A percentile compares a stretch with the other conserved stretches of the same genome.
phyloP scores from a whole-genome alignment of 2,113 vertebrate species.

The Lepus europaeus region DNA sequence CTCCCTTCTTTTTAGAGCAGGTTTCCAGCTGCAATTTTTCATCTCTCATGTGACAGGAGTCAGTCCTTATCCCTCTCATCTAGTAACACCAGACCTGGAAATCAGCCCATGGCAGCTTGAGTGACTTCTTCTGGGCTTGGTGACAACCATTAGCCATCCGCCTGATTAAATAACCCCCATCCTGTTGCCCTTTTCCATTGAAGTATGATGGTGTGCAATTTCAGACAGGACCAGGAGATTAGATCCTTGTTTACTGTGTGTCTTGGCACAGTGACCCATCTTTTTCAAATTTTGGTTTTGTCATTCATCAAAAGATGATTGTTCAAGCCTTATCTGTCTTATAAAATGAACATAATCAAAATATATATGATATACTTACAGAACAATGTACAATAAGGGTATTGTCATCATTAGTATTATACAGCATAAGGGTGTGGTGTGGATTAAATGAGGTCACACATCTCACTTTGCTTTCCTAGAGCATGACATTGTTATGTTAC shows the following conservation, averaged over 20 bases:
- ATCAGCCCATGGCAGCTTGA: background rate
- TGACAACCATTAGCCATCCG: background rate
- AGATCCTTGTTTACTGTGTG: background rate
- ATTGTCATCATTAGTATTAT: background rate
- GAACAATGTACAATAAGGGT: background rate
- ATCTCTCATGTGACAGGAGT: background rate
- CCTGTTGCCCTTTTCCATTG: background rate
- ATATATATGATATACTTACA: background rate
- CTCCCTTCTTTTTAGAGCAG: too few relatives aligned
- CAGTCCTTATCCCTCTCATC: background rate
- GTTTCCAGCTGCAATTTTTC: background rate
- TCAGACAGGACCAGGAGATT: background rate
- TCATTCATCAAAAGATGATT: background rate
- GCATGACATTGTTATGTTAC: background rate
- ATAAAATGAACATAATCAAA: background rate
- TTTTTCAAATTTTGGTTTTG: background rate
- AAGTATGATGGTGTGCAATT: background rate
- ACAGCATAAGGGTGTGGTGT: background rate
- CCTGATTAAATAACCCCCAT: background rate
- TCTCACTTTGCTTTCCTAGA: background rate
- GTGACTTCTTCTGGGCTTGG: background rate
- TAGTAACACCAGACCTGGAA: background rate
- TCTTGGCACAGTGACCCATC: background rate
- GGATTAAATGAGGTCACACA: background rate
- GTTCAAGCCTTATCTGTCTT: background rate